A percentile compares a stretch with the other conserved stretches of the same genome.
Evolutionary conservation across 2,797 vertebrate genomes (phyloP).

Genomic region (Parotocinclus haroldoi): DNA sequence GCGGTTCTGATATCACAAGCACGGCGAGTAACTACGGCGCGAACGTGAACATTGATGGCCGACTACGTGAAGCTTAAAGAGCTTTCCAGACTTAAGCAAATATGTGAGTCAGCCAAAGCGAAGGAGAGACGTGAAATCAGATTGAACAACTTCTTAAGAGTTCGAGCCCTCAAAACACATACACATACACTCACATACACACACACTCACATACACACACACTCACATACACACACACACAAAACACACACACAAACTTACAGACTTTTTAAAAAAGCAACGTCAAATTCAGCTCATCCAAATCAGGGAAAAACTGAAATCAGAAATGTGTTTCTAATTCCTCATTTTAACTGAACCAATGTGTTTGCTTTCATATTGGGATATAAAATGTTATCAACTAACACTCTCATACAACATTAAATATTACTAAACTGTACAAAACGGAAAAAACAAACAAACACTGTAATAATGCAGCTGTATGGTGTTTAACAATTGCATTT

Average conservation of each 20-base stretch:
- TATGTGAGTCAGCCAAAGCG: constrained; percentile 32
- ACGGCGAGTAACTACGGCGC: not conserved
- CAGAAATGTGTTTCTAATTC: constrained; percentile 23
- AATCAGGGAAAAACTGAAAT: constrained; percentile 2
- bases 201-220: not conserved
- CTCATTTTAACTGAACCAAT: no score
- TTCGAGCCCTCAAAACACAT: no score
- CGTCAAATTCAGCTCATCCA: not conserved
- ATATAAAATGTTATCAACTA: not conserved
- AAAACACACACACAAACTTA: constrained; percentile 20
- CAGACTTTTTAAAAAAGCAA: constrained; percentile 15
- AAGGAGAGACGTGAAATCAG: no score
- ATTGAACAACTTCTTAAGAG: no score
- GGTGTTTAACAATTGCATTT: no score
- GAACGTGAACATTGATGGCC: not conserved
- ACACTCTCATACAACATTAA: no score
- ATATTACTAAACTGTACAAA: no score
- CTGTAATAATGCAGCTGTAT: no score
- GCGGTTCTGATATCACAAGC: not conserved
- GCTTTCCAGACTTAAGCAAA: constrained; percentile 31
- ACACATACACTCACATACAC: no score
- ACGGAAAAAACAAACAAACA: no score
- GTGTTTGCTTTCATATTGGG: no score
- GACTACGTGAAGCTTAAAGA: constrained; percentile 6
- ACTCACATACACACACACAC: not conserved